Base-by-base conservation (phyloP, 2,113 vertebrate genomes). In the Eurypyga helias region DNA sequence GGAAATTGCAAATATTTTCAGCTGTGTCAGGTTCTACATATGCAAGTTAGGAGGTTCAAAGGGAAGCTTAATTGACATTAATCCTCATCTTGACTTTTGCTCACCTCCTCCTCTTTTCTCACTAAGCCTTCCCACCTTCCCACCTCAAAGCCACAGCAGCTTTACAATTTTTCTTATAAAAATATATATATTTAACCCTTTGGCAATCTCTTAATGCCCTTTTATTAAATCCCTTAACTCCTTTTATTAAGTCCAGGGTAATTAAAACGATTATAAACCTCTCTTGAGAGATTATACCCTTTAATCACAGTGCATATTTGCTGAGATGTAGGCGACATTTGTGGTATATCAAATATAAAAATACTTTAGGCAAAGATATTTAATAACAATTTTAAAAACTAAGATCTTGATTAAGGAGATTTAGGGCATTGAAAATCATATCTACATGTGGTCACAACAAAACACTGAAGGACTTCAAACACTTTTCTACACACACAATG, bases 131-230 rank as follows among this genome's bases (percentile, higher is more conserved):
- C 65, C 75, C 91, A 96, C 96, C 93, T 97, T 93, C 96, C 93
- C 91, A 96, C 91, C 96, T 94, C 93, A 96, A 97, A 96, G 90
- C 83, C 85, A 92, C 95, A 94, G 79, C 88, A 90, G 92, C 90
- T 94, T 96, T 95, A 88, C 78, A 83, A 83, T 90, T 94, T 96
- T 97, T 93, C 83, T 96, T 96, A 94, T 61, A 97, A 96, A 97
- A 87, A 97, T 86, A 96, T 90, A 95, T 95, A 94, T 92, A 88
- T 96, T 86, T 96, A 96, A 96, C 96, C 96, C 95, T 96, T 96
- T 96, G 96, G 93, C 96, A 94, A 95, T 95, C 95, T 96, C 90
- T 96, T 97, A 97, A 97, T 96, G 92, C 92, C 95, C 88, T 97
- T 94, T 95, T 96, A 97, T 96, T 97, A 96, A 96, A 97, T 89